Evolutionary conservation across 30 jellyfish, hydroid and myxozoan genomes (phyloP).

Genomic region (Haliclystus octoradiatus): DNA sequence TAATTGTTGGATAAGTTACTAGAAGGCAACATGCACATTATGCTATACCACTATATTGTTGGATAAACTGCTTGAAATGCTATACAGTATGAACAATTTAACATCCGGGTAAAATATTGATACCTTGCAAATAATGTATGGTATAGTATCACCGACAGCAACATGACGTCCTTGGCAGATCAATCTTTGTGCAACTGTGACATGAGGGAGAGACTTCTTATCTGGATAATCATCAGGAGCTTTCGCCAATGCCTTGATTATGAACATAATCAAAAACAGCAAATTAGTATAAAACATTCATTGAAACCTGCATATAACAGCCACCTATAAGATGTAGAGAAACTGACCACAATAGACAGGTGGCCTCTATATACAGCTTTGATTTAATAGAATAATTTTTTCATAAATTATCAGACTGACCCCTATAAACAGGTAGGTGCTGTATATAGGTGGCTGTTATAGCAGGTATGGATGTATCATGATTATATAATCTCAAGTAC

Average conservation of each 20-base stretch:
- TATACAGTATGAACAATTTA: neutral
- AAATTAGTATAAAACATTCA: neutral
- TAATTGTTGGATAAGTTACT: too few relatives aligned
- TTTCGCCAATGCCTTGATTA: slow-evolving; percentile 58
- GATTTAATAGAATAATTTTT: neutral
- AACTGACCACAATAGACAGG: too few relatives aligned
- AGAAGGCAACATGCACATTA: too few relatives aligned
- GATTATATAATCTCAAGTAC: too few relatives aligned
- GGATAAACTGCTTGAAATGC: neutral
- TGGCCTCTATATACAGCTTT: too few relatives aligned
- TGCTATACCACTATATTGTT: too few relatives aligned
- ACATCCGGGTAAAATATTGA: neutral
- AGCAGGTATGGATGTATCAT: too few relatives aligned
- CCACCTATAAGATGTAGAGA: too few relatives aligned
- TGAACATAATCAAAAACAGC: slow-evolving; percentile 3
- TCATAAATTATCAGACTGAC: too few relatives aligned
- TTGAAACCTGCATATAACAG: too few relatives aligned
- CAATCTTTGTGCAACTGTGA: slow-evolving; percentile 90
- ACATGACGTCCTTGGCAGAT: slow-evolving; percentile 80
- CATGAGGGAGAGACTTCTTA: slow-evolving; percentile 88
- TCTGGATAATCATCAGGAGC: slow-evolving; percentile 93
- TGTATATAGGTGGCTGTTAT: too few relatives aligned
- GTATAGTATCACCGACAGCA: slow-evolving; percentile 96
- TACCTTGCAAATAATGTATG: slow-evolving; percentile 79
- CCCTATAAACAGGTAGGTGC: too few relatives aligned